Percentiles rank a stretch among this genome's conserved stretches.
phyloP scores from a whole-genome alignment of 1,140 invertebrate species.

The Ips nitidus region DNA sequence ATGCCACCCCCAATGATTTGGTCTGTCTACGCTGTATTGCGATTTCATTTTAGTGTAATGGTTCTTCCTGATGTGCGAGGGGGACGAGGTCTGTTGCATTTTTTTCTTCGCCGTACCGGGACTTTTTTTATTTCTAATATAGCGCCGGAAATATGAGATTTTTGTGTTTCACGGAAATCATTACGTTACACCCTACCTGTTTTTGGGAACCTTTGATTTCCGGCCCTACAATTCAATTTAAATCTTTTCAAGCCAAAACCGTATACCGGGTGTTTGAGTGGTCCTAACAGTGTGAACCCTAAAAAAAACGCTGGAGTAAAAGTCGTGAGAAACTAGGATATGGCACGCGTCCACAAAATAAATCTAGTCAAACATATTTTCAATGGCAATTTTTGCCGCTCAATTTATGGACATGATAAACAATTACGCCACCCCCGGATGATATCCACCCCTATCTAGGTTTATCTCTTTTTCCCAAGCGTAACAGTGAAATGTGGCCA shows the following conservation, averaged over 20 bases:
- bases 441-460: neutral
- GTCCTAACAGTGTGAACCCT: no score
- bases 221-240: no score
- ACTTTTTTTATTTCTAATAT: constrained; percentile 32
- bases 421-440: constrained; percentile 8
- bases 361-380: constrained; percentile 17
- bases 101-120: constrained; percentile 18
- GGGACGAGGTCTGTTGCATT: constrained; percentile 26
- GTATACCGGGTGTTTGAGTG: no score
- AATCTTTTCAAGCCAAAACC: no score
- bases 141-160: constrained; percentile 29
- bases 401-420: constrained; percentile 22
- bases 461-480: constrained; percentile 10
- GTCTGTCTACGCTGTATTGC: neutral
- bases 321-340: constrained; percentile 3
- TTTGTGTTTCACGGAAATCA: constrained; percentile 23
- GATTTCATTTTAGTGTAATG: constrained; percentile 22
- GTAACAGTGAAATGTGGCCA: constrained; percentile 23
- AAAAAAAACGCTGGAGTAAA: neutral
- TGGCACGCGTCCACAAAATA: neutral
- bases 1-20: no score
- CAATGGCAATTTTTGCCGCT: constrained; percentile 27
- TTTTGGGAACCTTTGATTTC: no score
- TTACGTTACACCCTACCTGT: no score
- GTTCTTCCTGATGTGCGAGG: neutral